Evolutionary conservation across 2,888 invertebrate genomes (phyloP).

Genomic region (Brachylomia viminalis): DNA sequence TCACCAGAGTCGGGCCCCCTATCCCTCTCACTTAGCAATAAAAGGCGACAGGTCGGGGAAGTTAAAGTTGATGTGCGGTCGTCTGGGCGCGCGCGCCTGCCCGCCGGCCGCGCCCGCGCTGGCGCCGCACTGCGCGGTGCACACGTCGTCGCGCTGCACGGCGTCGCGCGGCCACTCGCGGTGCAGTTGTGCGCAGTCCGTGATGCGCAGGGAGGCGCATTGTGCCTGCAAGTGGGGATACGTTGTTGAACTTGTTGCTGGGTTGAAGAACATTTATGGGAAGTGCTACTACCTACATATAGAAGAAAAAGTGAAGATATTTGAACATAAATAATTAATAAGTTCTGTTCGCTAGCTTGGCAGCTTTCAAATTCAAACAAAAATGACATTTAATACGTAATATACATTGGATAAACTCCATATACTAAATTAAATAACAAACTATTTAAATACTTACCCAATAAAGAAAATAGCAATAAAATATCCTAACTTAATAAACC

Average conservation of each 20-base stretch:
- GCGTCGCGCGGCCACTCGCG: slow-evolving; percentile 96
- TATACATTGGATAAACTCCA: too few relatives aligned
- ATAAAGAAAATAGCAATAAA: too few relatives aligned
- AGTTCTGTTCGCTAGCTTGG: too few relatives aligned
- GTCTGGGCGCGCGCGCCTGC: slow-evolving; percentile 74
- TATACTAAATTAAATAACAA: too few relatives aligned
- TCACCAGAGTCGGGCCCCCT: slow-evolving; percentile 1
- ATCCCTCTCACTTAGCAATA: slow-evolving; percentile 88
- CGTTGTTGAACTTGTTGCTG: background rate
- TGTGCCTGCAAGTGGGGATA: slow-evolving; percentile 91
- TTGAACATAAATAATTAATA: too few relatives aligned
- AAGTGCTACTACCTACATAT: background rate
- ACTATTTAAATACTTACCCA: too few relatives aligned
- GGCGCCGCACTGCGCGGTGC: slow-evolving; percentile 97
- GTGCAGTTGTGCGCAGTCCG: slow-evolving; percentile 95
- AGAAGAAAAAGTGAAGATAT: too few relatives aligned
- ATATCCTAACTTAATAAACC: too few relatives aligned
- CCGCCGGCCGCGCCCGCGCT: slow-evolving; percentile 75
- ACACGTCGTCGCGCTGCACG: slow-evolving; percentile 96
- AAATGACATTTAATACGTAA: too few relatives aligned
- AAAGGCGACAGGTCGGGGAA: slow-evolving; percentile 94
- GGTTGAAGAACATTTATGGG: background rate
- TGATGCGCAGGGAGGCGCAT: slow-evolving; percentile 96
- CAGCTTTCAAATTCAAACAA: too few relatives aligned
- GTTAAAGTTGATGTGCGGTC: slow-evolving; percentile 92